Evolutionary conservation across 2,888 invertebrate species (phyloP).

Genomic region (Lottia scabra): DNA sequence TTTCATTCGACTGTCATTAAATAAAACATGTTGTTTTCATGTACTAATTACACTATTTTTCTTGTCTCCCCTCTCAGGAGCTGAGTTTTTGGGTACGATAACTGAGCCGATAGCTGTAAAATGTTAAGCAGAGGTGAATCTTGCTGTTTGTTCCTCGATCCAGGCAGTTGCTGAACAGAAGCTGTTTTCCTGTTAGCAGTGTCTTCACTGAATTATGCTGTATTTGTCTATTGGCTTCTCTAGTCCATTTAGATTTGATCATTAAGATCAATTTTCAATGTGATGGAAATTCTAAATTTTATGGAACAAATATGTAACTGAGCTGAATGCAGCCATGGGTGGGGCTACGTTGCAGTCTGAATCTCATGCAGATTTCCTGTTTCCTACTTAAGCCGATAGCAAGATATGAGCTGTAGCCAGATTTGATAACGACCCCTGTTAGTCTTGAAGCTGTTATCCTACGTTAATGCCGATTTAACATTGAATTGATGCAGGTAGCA

Average conservation of each 20-base stretch:
- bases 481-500: too few species aligned
- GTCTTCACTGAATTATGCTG: not conserved
- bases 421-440: too few species aligned
- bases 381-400: constrained; percentile 13
- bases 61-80: constrained; percentile 4
- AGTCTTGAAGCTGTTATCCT: too few species aligned
- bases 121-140: not conserved
- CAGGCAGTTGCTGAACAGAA: constrained; percentile 3
- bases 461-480: too few species aligned
- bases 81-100: not conserved
- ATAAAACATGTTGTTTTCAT: not conserved
- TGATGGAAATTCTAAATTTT: too few species aligned
- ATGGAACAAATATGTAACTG: too few species aligned
- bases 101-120: not conserved
- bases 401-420: not conserved
- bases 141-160: not conserved
- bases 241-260: not conserved
- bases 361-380: constrained; percentile 13
- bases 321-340: too few species aligned
- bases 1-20: not conserved
- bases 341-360: constrained; percentile 30
- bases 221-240: not conserved
- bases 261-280: not conserved
- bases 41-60: not conserved
- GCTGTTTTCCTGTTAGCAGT: constrained; percentile 6